phyloP scores from a whole-genome alignment of 1,140 invertebrate species.

The Mya arenaria region DNA sequence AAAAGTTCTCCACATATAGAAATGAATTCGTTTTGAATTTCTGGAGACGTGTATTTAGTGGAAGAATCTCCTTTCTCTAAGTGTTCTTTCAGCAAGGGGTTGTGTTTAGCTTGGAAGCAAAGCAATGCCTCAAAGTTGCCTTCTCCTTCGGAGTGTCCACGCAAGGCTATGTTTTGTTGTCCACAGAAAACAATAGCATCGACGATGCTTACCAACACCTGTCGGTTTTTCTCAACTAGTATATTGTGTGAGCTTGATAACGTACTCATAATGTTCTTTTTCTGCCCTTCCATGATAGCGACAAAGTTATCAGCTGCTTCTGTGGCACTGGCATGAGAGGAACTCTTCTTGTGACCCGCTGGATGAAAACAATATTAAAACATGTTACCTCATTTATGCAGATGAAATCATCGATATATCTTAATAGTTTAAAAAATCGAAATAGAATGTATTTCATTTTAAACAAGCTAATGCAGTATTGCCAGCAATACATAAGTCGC shows the following conservation, averaged over 20 bases:
- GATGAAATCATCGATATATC: too few relatives aligned
- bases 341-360: too few relatives aligned
- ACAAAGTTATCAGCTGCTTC: constrained; percentile 34
- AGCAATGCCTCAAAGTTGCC: neutral
- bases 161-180: constrained; percentile 6
- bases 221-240: constrained; percentile 25
- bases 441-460: too few relatives aligned
- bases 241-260: neutral
- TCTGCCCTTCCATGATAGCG: neutral
- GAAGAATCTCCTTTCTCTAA: constrained; percentile 4
- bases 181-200: constrained; percentile 17
- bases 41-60: constrained; percentile 11
- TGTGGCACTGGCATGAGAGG: too few relatives aligned
- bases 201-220: constrained; percentile 24
- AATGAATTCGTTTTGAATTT: constrained; percentile 53
- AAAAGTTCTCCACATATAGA: constrained; percentile 14
- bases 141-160: neutral
- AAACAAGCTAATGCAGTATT: too few relatives aligned
- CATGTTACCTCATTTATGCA: too few relatives aligned
- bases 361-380: too few relatives aligned
- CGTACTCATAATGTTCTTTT: constrained; percentile 15
- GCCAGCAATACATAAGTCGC: too few relatives aligned
- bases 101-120: neutral
- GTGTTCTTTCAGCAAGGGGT: constrained; percentile 14
- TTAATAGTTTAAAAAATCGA: too few relatives aligned